phyloP scores from a whole-genome alignment of 1,140 invertebrate genomes.

The Drosophila subpulchrella region DNA sequence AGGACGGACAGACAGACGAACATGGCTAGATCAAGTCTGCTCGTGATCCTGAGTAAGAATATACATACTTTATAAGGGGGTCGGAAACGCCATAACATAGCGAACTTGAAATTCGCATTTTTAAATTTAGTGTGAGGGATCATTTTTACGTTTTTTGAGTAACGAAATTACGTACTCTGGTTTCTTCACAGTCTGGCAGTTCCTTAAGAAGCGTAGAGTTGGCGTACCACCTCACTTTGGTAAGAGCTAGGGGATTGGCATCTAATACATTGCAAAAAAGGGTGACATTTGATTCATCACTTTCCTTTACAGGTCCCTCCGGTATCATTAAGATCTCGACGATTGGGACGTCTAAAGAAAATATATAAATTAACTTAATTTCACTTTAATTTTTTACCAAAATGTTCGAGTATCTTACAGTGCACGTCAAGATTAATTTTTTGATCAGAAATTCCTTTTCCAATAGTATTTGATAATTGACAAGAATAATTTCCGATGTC shows the following conservation, averaged over 20 bases:
- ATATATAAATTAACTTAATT: background rate
- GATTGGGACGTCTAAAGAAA: constrained; percentile 88
- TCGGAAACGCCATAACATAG: no score
- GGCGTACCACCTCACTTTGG: constrained; percentile 92
- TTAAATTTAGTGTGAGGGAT: no score
- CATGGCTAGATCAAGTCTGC: no score
- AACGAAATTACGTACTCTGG: constrained; percentile 49
- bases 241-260: constrained; percentile 88
- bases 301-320: constrained; percentile 90
- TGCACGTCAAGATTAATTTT: constrained; percentile 90
- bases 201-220: constrained; percentile 93
- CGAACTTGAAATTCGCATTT: no score
- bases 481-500: constrained; percentile 94
- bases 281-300: constrained; percentile 92
- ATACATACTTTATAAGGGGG: no score
- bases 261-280: constrained; percentile 91
- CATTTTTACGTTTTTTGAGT: background rate
- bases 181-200: constrained; percentile 89
- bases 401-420: constrained; percentile 87
- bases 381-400: background rate
- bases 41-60: no score
- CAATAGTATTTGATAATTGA: constrained; percentile 90
- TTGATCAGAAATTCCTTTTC: constrained; percentile 87
- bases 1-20: no score
- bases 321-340: constrained; percentile 92